Percentiles rank a stretch among this genome's conserved stretches.
Conservation (phyloP, 2,797 vertebrate genomes). For the Vultur gryphus region DNA sequence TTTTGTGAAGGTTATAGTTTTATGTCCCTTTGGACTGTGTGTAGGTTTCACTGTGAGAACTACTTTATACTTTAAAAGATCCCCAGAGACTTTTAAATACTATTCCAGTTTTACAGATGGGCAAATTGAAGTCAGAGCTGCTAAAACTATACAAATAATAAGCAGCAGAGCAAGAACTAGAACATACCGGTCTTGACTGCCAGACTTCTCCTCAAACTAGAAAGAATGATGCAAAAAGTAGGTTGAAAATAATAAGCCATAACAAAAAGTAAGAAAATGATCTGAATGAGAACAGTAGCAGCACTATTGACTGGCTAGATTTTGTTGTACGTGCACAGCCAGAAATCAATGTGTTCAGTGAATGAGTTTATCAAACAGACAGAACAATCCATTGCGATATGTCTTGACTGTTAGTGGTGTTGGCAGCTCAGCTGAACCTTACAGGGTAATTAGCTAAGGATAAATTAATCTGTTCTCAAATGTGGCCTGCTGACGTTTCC, state of each 20-base stretch:
- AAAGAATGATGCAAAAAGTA: neutral
- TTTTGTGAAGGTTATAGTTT: neutral
- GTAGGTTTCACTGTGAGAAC: neutral
- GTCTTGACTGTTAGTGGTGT: slow-evolving; percentile 34
- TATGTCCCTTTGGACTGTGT: neutral
- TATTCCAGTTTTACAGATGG: neutral
- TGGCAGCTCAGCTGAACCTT: slow-evolving; percentile 43
- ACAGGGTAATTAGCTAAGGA: slow-evolving; percentile 43
- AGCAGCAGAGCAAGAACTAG: neutral
- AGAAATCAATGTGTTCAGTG: slow-evolving; percentile 28
- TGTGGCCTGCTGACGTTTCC: neutral
- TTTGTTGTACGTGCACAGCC: slow-evolving; percentile 5
- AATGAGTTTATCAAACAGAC: slow-evolving; percentile 20
- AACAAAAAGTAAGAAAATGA: neutral
- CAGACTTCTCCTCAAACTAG: neutral
- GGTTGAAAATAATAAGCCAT: neutral
- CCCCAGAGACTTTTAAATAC: neutral
- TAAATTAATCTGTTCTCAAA: slow-evolving; percentile 54
- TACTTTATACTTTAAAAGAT: neutral
- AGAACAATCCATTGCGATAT: slow-evolving; percentile 30
- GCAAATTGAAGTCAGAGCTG: neutral
- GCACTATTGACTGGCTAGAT: neutral
- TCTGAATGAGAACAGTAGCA: slow-evolving; percentile 6
- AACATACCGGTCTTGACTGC: neutral
- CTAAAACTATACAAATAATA: neutral